phyloP scores from a whole-genome alignment of 1,140 invertebrate species.

The Mizuhopecten yessoensis region DNA sequence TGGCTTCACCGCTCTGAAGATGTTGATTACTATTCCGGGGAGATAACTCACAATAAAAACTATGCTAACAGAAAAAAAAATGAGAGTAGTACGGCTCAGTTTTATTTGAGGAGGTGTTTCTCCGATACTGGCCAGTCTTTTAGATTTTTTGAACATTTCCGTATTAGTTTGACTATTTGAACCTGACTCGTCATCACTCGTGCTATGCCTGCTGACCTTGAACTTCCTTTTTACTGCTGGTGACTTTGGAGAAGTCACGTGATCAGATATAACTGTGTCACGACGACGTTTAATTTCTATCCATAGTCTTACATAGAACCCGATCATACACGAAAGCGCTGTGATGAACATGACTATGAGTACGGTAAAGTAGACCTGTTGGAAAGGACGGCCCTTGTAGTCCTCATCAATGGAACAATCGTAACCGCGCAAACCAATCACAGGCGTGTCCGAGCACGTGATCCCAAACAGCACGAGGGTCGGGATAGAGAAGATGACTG shows the following conservation, averaged over 20 bases:
- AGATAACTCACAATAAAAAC: slow-evolving; percentile 75
- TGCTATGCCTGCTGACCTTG: slow-evolving; percentile 47
- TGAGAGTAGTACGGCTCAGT: slow-evolving; percentile 69
- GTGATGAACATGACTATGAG: slow-evolving; percentile 64
- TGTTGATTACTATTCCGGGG: slow-evolving; percentile 71
- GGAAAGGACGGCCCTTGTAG: slow-evolving; percentile 63
- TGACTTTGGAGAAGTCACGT: slow-evolving; percentile 46
- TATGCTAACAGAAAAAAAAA: slow-evolving; percentile 74
- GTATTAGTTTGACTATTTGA: not conserved
- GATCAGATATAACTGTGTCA: slow-evolving; percentile 62
- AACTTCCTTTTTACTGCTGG: not conserved
- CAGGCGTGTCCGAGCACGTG: slow-evolving; percentile 51
- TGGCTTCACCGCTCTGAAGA: slow-evolving; percentile 61
- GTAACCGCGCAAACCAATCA: slow-evolving; percentile 57
- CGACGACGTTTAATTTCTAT: slow-evolving; percentile 68
- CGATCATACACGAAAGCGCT: slow-evolving; percentile 63
- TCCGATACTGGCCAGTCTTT: slow-evolving; percentile 43
- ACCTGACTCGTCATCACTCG: slow-evolving; percentile 66
- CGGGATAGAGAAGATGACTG: slow-evolving; percentile 47
- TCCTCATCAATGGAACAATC: slow-evolving; percentile 71
- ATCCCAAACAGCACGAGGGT: slow-evolving; percentile 67
- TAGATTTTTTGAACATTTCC: not conserved
- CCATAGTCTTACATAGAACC: slow-evolving; percentile 73
- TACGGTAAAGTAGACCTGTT: slow-evolving; percentile 62
- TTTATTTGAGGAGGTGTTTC: slow-evolving; percentile 52